Conservation (phyloP, 2,113 vertebrate genomes). For the Strix aluco region DNA sequence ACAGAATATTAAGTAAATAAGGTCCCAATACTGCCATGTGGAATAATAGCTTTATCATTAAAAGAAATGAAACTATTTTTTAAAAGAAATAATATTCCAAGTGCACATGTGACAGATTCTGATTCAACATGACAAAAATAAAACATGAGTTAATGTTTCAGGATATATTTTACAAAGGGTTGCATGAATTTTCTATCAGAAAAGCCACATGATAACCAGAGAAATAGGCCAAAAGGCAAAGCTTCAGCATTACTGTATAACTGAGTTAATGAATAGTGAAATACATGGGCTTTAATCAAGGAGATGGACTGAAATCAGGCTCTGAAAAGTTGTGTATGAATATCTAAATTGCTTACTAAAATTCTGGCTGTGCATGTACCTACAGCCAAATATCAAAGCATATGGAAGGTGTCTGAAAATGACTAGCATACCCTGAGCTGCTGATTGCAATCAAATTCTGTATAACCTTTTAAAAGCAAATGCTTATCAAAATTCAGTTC, state of each 20-base stretch:
- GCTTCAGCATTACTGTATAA: background rate
- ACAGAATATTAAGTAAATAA: conserved; percentile 1
- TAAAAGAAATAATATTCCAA: conserved; percentile 8
- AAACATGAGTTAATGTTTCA: background rate
- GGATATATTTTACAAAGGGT: background rate
- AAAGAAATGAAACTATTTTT: background rate
- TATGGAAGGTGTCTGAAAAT: conserved; percentile 37
- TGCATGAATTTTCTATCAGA: background rate
- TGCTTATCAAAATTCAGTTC: conserved; percentile 55
- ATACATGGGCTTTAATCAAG: conserved; percentile 4
- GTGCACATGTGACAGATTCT: background rate
- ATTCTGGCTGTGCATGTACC: background rate
- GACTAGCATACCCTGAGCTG: conserved; percentile 20
- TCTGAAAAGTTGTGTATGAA: background rate
- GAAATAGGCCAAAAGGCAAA: background rate
- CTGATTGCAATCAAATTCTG: conserved; percentile 65
- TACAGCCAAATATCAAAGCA: conserved; percentile 38
- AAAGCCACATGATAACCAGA: background rate
- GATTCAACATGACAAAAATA: background rate
- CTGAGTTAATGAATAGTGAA: background rate
- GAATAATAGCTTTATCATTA: background rate
- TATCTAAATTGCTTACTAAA: background rate
- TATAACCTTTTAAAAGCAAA: conserved; percentile 51
- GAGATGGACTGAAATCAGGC: conserved; percentile 12
- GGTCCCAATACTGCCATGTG: background rate